phyloP scores from a whole-genome alignment of 2,888 invertebrate genomes.

The Caenorhabditis japonica region DNA sequence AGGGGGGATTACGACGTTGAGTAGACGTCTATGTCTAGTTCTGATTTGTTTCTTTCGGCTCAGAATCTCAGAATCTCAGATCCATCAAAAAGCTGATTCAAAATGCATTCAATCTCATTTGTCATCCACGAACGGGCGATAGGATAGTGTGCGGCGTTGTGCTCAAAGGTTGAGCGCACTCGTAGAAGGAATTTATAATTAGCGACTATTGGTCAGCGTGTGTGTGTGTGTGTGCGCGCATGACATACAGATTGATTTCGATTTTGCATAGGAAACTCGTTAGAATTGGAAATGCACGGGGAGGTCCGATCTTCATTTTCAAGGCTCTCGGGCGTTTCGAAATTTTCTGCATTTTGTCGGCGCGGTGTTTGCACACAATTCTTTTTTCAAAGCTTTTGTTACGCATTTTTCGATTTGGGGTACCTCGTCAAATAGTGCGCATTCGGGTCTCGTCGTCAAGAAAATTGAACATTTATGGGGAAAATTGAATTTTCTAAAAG shows the following conservation, averaged over 20 bases:
- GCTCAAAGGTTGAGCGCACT: not conserved
- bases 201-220: constrained; percentile 11
- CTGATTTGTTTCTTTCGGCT: not conserved
- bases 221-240: no score
- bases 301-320: no score
- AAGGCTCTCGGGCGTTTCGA: no score
- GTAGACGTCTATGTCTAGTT: not conserved
- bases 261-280: not conserved
- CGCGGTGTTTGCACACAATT: no score
- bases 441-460: no score
- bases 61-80: not conserved
- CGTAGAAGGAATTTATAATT: constrained; percentile 29
- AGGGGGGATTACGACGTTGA: constrained; percentile 30
- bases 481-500: no score
- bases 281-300: not conserved
- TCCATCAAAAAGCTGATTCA: not conserved
- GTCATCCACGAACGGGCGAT: not conserved
- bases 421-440: no score
- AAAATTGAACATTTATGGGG: no score
- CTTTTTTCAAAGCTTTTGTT: no score
- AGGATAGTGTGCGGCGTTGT: not conserved
- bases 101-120: constrained; percentile 29
- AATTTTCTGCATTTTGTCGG: no score
- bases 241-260: no score
- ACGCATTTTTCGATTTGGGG: no score